Conservation (phyloP, 2,113 vertebrate genomes). For the Podilymbus podiceps region DNA sequence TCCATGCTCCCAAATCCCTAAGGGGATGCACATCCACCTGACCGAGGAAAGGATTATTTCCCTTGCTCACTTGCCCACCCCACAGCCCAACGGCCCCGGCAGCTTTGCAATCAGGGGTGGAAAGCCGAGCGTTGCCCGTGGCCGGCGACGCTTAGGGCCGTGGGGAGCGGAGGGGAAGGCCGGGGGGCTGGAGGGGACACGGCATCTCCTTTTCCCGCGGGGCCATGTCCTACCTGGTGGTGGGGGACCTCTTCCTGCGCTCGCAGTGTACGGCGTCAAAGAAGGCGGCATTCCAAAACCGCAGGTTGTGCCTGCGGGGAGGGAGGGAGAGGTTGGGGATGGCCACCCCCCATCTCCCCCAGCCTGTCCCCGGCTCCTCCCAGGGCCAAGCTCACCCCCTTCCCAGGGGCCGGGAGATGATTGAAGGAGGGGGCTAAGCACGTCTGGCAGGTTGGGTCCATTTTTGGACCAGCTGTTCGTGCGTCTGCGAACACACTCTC, state of each 20-base stretch:
- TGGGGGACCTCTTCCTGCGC: constrained; percentile 92
- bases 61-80: background rate
- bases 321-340: background rate
- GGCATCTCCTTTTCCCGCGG: fast-evolving
- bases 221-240: constrained; percentile 84
- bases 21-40: too few relatives aligned
- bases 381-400: background rate
- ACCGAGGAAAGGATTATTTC: background rate
- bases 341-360: fast-evolving
- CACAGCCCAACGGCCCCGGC: fast-evolving
- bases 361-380: background rate
- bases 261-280: constrained; percentile 97
- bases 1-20: fast-evolving
- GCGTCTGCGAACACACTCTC: background rate
- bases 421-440: background rate
- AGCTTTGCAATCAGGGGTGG: background rate
- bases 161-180: background rate
- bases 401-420: background rate
- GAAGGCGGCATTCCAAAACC: constrained; percentile 97
- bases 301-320: constrained; percentile 85
- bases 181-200: background rate
- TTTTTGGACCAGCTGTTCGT: background rate
- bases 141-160: fast-evolving
- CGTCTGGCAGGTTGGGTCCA: background rate
- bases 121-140: fast-evolving